These are phyloP conservation scores for Anhinga anhinga DNA, from an alignment of 2,113 vertebrate species.

Conservation along the genomic window DNA sequence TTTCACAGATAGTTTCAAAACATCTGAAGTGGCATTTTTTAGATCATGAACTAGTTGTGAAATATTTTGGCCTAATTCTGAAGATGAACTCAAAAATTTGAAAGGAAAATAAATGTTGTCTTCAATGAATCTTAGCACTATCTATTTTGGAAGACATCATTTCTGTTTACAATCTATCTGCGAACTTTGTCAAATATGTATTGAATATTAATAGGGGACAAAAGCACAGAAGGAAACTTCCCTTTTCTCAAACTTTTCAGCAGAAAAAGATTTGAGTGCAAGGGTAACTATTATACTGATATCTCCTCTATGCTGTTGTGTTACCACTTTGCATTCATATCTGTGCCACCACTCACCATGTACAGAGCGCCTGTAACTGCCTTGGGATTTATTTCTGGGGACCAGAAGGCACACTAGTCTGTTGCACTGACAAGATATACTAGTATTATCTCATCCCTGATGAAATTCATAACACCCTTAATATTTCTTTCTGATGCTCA, in stretches of 20 bases:
- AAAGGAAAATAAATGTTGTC: not conserved
- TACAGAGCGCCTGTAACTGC: not conserved
- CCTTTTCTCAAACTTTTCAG: not conserved
- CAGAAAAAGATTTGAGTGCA: not conserved
- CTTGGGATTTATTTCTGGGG: not conserved
- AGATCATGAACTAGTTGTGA: not conserved
- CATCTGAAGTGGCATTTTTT: slow-evolving; percentile 25
- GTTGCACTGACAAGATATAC: not conserved
- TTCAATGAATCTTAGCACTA: not conserved
- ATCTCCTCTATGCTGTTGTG: not conserved
- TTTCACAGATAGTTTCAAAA: not conserved
- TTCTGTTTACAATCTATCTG: not conserved
- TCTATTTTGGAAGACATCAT: not conserved
- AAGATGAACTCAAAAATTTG: not conserved
- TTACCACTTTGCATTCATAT: not conserved
- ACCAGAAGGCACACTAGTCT: not conserved
- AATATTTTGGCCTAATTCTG: slow-evolving; percentile 35
- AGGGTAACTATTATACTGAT: not conserved
- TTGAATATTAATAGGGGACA: not conserved
- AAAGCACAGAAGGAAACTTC: not conserved
- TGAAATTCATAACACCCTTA: not conserved
- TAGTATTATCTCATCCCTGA: not conserved
- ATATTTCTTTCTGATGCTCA: not conserved
- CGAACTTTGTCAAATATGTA: not conserved
- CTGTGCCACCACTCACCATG: not conserved